Evolutionary conservation across 2,113 vertebrate genomes (phyloP), one percentile per base, ranked within the genome.

Genomic region (Brachyhypopomus occidentalis): DNA sequence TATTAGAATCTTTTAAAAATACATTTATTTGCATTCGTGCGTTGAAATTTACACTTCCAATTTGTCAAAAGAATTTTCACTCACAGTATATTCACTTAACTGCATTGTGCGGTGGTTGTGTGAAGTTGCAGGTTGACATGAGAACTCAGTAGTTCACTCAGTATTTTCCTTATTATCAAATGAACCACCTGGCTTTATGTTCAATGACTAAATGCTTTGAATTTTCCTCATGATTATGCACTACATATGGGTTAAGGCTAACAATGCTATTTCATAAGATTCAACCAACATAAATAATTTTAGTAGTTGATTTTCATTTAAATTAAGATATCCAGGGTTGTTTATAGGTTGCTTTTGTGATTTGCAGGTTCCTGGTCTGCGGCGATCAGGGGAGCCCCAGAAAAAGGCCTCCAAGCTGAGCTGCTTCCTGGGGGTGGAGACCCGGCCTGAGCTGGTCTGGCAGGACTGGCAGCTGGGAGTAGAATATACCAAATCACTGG

Each of bases 381-480:
- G 85, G 84, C 60, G 75, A 56, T 19, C 81, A 55, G 36, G 25
- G 2, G 22, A 72, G 58, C 73, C 20, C 20, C 78, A 63, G 22
- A 89, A 89, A 82, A 87, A 85, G 30, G 89, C 84, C 75, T 84
- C 87, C 80, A 92, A 90, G 85, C 94, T 89, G 85, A 89, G 76
- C n/a, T 52, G 88, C 73, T 81, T 94, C 84, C 92, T 94, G 59
- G 97, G 96, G n/a, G 90, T 97, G 27, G 96, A 98, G 88, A 94
- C 94, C 1, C 83, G 82, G 0, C 72, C 91, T 84, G 91, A 93
- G 62, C 89, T 98, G 77, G 85, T 90, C 0, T 99, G 97, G 97
- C 92, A 86, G 78, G 90, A 89, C 88, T 99, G 97, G 97, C 92
- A 94, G 16, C 83, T 91, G 2, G 95, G 93, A 20, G 89, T 86